Percentiles rank a stretch among this genome's conserved stretches.
Conservation (phyloP, 2,797 vertebrate species). For the Tauraco hartlaubi region DNA sequence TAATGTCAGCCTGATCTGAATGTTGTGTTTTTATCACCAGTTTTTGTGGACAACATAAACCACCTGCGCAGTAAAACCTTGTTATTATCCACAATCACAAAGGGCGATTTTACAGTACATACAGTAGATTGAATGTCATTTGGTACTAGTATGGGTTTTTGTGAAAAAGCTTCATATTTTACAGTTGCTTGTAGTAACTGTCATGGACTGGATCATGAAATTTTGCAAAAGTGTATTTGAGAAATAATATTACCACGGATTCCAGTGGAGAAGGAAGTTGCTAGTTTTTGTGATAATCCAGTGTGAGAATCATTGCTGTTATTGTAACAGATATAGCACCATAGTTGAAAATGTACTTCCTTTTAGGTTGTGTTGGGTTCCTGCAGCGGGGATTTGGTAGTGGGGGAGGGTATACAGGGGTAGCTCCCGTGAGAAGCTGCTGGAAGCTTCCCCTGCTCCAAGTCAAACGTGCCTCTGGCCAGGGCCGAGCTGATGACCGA, state of each 20-base stretch:
- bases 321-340: neutral
- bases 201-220: neutral
- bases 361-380: neutral
- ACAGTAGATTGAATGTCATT: neutral
- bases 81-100: neutral
- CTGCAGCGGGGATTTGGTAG: too few species aligned
- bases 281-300: neutral
- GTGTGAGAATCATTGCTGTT: neutral
- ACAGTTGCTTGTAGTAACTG: neutral
- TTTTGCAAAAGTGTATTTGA: neutral
- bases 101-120: slow-evolving; percentile 7
- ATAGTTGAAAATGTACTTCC: neutral
- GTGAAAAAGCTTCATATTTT: slow-evolving; percentile 20
- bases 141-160: neutral
- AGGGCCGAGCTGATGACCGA: too few species aligned
- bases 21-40: neutral
- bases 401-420: too few species aligned
- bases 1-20: neutral
- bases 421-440: too few species aligned
- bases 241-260: neutral
- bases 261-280: neutral
- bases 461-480: too few species aligned
- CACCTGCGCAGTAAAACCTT: neutral
- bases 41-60: neutral
- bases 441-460: too few species aligned